Evolutionary conservation across 37 sponge, comb jelly and placozoan genomes (phyloP).

Genomic region (Spongilla lacustris): DNA sequence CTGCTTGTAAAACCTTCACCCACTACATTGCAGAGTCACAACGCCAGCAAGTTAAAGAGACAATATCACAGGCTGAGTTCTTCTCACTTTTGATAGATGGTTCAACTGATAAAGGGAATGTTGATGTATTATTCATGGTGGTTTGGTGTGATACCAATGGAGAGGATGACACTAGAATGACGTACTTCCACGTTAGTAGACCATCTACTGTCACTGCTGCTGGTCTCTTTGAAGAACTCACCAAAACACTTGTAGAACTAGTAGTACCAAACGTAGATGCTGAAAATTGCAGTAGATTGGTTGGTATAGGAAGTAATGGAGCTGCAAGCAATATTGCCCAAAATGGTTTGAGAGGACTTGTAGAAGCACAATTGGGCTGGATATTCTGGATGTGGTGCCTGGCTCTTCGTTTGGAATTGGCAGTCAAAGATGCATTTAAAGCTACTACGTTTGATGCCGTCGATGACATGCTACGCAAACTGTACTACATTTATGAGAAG

Average conservation of each 20-base stretch:
- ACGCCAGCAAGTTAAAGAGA: conserved; percentile 6
- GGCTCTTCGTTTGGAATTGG: conserved; percentile 61
- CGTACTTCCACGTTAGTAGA: conserved; percentile 22
- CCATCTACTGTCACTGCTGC: conserved; percentile 36
- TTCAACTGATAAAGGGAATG: conserved; percentile 44
- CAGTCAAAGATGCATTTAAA: conserved; percentile 68
- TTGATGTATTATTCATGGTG: conserved; percentile 54
- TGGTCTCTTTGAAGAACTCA: conserved; percentile 41
- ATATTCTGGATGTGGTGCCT: conserved; percentile 87
- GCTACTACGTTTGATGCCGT: conserved; percentile 67
- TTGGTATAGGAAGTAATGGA: conserved; percentile 72
- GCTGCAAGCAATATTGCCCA: conserved; percentile 43
- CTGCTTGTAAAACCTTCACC: conserved; percentile 35
- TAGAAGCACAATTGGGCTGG: conserved; percentile 62
- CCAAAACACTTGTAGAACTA: not conserved
- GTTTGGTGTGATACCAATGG: conserved; percentile 49
- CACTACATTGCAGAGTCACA: conserved; percentile 59
- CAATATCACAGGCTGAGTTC: conserved; percentile 38
- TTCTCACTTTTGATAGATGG: conserved; percentile 67
- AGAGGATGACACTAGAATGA: conserved; percentile 53
- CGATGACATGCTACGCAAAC: conserved; percentile 64
- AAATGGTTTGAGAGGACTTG: conserved; percentile 61
- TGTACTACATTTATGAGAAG: conserved; percentile 74
- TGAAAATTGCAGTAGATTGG: conserved; percentile 46
- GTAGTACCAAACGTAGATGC: conserved; percentile 6